Base-by-base conservation (phyloP, 37 sponge, comb jelly and placozoan genomes). In the Tethya wilhelma region DNA sequence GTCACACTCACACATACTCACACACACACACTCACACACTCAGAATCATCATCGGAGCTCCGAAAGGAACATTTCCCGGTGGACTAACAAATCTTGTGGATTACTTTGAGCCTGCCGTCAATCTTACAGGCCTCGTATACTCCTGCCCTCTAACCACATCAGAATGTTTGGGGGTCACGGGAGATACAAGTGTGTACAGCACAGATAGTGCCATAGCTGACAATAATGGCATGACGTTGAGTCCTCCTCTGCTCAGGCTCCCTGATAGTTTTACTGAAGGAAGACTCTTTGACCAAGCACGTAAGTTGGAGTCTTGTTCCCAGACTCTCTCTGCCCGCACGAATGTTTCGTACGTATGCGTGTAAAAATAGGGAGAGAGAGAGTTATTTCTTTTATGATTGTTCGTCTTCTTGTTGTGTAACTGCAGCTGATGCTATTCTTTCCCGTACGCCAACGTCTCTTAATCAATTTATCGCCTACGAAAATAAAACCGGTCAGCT, bases 31-130 rank as follows among this genome's bases (percentile, higher is more conserved):
- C n/a, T n/a, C n/a, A n/a, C n/a, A n/a, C 55, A 2, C 32, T 8
- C 55, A 74, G 73, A 44, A 53, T 84, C 31, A 67, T 84, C 4
- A 70, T 84, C 1, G 84, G 84, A 57, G 84, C 84, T 56, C 84
- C 84, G 3, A 38, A 20, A 30, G 84, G 84, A 2, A 58, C 75
- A 55, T 84, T 64, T 38, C 76, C 76, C 39, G 84, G 84, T 37
- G 84, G 84, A 5, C 70, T 84, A 30, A 58, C 31, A 12, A 14
- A 20, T 1, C 5, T 73, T 19, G 20, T 38, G 3, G 75, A 84
- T 36, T 59, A 59, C 29, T n/a, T n/a, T 1, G 9, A 11, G 23
- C 64, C 49, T 14, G 12, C 9, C 1, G 65, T 8, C 12, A 56
- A 56, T 8, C 56, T 40, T 6, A 67, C 84, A 37, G 84, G 84